Base-by-base conservation (phyloP, 1,140 invertebrate genomes). In the Microplitis mediator region DNA sequence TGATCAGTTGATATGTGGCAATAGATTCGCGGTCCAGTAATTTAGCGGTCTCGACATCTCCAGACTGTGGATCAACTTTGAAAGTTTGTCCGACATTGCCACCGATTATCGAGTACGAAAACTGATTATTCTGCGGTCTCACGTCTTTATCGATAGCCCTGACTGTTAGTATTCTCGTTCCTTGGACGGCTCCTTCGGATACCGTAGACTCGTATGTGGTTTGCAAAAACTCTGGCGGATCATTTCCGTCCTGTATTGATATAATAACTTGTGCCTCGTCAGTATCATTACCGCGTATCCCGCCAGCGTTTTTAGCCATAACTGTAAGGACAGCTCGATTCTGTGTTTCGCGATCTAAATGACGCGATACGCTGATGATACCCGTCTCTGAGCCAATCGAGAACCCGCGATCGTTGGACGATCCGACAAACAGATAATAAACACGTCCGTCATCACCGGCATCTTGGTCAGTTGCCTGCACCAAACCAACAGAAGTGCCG, bases 201-300 rank as follows among this genome's bases (percentile, higher is more conserved):
- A 98, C 89, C 36, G 87, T 89, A 0, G 92, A 90, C 73, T 93
- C 91, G 81, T 98, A 97, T 23, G 91, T 81, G 32, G 88, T 88
- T 76, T 94, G 89, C 8, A 93, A 82, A 82, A 98, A 98, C 83
- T 97, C 94, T 0, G 97, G 97, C 3, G 97, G 95, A 88, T 98
- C 96, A 81, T 98, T 98, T 4, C 96, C 96, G 84, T 98, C 97
- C 88, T 97, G 95, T 67, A 98, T 95, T 1, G 93, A 94, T 69
- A 98, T 94, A 34, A 95, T 95, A 0, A 98, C 94, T 85, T 96
- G 95, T 4, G 96, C 96, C 83, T 96, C 95, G 83, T 98, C 97
- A 0, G 96, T 98, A 80, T 98, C 97, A 85, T 98, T 97, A 6
- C 96, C 96, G 52, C 93, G 89, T 72, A 98, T 97, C 34, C 95